Evolutionary conservation across 2,113 vertebrate species (phyloP).

Genomic region (Poeciliopsis retropinna): DNA sequence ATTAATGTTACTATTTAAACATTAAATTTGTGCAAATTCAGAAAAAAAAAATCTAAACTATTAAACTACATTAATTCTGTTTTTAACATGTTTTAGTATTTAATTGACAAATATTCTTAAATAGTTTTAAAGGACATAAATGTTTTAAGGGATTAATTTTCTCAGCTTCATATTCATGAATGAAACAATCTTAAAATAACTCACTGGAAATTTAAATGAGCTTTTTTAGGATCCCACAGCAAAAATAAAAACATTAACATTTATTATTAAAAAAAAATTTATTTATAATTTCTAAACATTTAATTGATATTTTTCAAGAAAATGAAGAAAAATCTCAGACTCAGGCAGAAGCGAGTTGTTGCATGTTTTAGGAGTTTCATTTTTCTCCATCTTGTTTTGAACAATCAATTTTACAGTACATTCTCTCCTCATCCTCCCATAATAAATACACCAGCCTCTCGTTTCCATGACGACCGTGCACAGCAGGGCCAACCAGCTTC

Average conservation of each 20-base stretch:
- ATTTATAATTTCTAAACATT: background rate
- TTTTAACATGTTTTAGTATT: too few species aligned
- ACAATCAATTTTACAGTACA: slow-evolving; percentile 77
- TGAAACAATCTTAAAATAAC: too few species aligned
- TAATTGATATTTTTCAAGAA: background rate
- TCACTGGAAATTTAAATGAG: background rate
- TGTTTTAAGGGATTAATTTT: too few species aligned
- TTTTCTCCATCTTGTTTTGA: slow-evolving; percentile 55
- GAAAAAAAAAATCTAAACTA: too few species aligned
- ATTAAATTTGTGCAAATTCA: too few species aligned
- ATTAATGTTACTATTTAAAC: too few species aligned
- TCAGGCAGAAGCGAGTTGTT: slow-evolving; percentile 31
- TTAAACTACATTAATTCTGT: too few species aligned
- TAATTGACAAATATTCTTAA: too few species aligned
- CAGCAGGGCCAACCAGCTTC: slow-evolving; percentile 73
- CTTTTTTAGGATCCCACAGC: background rate
- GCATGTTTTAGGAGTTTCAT: slow-evolving; percentile 67
- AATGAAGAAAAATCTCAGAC: slow-evolving; percentile 7
- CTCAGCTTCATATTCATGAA: too few species aligned
- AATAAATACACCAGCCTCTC: slow-evolving; percentile 74
- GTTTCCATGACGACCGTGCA: slow-evolving; percentile 61
- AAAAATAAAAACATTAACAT: background rate
- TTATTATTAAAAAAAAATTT: background rate
- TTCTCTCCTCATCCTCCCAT: slow-evolving; percentile 41
- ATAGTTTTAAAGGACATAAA: background rate